Evolutionary conservation across 2,888 invertebrate species (phyloP).

Genomic region (Myathropa florea): DNA sequence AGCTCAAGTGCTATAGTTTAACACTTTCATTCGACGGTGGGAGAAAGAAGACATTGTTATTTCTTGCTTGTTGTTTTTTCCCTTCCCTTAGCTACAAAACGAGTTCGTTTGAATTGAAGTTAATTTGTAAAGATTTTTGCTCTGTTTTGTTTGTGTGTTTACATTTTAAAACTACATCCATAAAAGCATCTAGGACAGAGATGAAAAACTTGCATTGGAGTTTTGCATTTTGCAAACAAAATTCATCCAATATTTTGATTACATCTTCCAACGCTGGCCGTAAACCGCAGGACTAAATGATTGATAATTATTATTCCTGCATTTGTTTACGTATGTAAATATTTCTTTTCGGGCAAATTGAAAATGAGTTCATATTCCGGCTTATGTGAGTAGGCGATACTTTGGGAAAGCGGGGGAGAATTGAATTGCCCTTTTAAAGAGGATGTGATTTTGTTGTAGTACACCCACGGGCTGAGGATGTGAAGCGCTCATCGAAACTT

Average conservation of each 20-base stretch:
- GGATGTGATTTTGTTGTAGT: neutral
- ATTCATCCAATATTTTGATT: neutral
- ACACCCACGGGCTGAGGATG: neutral
- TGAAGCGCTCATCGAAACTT: neutral
- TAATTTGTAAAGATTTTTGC: too few relatives aligned
- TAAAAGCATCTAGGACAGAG: too few relatives aligned
- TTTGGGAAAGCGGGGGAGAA: neutral
- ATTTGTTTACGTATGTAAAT: neutral
- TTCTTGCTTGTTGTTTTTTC: too few relatives aligned
- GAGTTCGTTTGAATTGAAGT: too few relatives aligned
- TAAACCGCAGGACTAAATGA: neutral
- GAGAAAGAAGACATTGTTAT: too few relatives aligned
- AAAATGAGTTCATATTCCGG: neutral
- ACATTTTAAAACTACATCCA: too few relatives aligned
- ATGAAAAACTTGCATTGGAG: too few relatives aligned
- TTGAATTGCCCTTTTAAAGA: neutral
- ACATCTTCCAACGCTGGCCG: neutral
- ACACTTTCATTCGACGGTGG: too few relatives aligned
- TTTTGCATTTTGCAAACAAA: too few relatives aligned
- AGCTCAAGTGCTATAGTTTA: too few relatives aligned
- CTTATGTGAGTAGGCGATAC: neutral
- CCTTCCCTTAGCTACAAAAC: too few relatives aligned
- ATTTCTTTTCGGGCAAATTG: neutral
- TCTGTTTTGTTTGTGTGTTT: too few relatives aligned
- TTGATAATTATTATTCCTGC: neutral